Evolutionary conservation across 2,888 invertebrate genomes (phyloP).

Genomic region (Tortricodes alternella): DNA sequence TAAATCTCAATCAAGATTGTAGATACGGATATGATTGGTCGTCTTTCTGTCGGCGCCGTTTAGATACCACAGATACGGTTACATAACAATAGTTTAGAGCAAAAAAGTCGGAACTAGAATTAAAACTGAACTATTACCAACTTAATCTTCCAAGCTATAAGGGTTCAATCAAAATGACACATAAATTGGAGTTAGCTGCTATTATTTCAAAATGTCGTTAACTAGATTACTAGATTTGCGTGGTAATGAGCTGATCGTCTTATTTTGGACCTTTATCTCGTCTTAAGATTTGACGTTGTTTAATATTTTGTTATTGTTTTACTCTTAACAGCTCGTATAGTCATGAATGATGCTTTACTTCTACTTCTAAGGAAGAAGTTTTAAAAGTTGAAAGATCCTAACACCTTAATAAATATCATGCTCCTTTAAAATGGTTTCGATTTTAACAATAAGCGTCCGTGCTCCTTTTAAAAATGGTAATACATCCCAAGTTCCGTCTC

Average conservation of each 20-base stretch:
- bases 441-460: not conserved
- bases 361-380: too few species aligned
- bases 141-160: not conserved
- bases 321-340: slow-evolving; percentile 15
- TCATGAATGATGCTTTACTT: not conserved
- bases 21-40: slow-evolving; percentile 63
- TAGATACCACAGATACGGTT: slow-evolving; percentile 49
- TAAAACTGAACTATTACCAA: not conserved
- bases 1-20: slow-evolving; percentile 79
- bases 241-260: slow-evolving; percentile 35
- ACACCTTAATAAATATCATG: too few species aligned
- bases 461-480: slow-evolving; percentile 22
- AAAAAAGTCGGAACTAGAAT: slow-evolving; percentile 10
- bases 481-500: slow-evolving; percentile 4
- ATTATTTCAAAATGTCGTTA: slow-evolving; percentile 7
- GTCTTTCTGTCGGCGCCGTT: slow-evolving; percentile 63
- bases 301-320: slow-evolving; percentile 31
- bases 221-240: slow-evolving; percentile 36
- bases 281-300: slow-evolving; percentile 23
- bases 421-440: too few species aligned
- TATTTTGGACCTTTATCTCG: slow-evolving; percentile 28
- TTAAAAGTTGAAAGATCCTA: too few species aligned
- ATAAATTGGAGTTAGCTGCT: not conserved
- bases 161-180: not conserved
- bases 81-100: slow-evolving; percentile 25